Conservation (phyloP, 2,113 vertebrate species). For the Vulpes ferrilata region DNA sequence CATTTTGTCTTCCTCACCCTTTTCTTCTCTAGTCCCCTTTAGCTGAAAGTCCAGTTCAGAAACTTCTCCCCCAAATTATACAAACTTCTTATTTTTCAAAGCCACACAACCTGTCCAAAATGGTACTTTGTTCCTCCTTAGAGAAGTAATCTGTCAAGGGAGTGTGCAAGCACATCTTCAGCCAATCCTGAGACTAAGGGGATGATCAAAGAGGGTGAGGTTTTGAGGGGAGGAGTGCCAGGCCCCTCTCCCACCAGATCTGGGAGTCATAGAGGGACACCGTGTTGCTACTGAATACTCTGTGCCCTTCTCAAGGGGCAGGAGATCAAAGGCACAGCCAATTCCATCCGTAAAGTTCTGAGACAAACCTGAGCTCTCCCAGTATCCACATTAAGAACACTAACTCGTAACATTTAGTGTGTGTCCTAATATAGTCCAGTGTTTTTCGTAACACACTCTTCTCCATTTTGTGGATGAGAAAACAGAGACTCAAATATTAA, state of each 20-base stretch:
- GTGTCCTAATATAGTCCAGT: background rate
- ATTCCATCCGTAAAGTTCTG: background rate
- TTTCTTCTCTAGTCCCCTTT: background rate
- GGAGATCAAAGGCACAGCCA: too few species aligned
- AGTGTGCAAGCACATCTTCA: background rate
- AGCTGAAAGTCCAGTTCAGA: background rate
- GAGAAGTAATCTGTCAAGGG: too few species aligned
- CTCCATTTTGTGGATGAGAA: background rate
- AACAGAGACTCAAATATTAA: background rate
- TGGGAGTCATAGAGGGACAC: background rate
- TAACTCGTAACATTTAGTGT: background rate
- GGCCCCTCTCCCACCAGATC: background rate
- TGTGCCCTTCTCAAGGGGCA: background rate
- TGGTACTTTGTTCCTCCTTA: too few species aligned
- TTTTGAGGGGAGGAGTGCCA: background rate
- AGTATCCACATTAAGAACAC: background rate
- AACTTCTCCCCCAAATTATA: background rate
- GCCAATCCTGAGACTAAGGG: background rate
- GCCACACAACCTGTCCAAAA: background rate
- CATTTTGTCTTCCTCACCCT: background rate
- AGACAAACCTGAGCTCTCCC: background rate
- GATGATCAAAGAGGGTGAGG: background rate
- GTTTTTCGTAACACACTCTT: background rate
- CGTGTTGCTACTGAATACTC: background rate
- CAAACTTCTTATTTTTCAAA: background rate